Percentiles rank a stretch among this genome's conserved stretches.
These are phyloP conservation scores for Echinarachnius parma DNA, from an alignment of 53 echinoderm and acorn worm genomes.

Conservation along the genomic window DNA sequence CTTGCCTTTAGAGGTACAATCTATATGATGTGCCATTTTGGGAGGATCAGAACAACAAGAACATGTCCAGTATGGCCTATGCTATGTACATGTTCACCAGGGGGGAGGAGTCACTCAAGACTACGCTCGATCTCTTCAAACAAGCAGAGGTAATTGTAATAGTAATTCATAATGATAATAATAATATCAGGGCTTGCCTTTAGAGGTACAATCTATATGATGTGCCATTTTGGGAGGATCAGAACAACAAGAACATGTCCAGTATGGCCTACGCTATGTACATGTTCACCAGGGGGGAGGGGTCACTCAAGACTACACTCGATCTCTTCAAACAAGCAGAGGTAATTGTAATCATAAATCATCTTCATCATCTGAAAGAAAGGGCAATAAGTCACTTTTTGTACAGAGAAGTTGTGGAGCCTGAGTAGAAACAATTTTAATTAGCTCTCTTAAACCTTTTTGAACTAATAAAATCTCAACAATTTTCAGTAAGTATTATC, in stretches of 20 bases:
- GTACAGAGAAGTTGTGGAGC: no score
- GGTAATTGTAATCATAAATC: constrained; percentile 26
- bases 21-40: no score
- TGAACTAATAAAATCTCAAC: no score
- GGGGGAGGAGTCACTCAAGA: constrained; percentile 80
- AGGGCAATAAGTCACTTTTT: no score
- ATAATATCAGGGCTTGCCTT: no score
- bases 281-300: constrained; percentile 83
- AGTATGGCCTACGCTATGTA: constrained; percentile 95
- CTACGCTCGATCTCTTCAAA: constrained; percentile 83
- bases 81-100: constrained; percentile 87
- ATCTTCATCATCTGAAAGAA: neutral
- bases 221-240: constrained; percentile 85
- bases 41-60: constrained; percentile 78
- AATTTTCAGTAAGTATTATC: no score
- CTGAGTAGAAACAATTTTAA: no score
- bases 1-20: no score
- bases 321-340: constrained; percentile 91
- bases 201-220: no score
- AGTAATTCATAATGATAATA: neutral
- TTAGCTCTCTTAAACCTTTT: no score
- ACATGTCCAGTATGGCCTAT: constrained; percentile 94
- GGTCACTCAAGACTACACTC: constrained; percentile 79
- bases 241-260: constrained; percentile 86
- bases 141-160: constrained; percentile 72